Percentiles rank a stretch among this genome's conserved stretches.
phyloP scores from a whole-genome alignment of 2,113 vertebrate genomes.

The Bungarus multicinctus region DNA sequence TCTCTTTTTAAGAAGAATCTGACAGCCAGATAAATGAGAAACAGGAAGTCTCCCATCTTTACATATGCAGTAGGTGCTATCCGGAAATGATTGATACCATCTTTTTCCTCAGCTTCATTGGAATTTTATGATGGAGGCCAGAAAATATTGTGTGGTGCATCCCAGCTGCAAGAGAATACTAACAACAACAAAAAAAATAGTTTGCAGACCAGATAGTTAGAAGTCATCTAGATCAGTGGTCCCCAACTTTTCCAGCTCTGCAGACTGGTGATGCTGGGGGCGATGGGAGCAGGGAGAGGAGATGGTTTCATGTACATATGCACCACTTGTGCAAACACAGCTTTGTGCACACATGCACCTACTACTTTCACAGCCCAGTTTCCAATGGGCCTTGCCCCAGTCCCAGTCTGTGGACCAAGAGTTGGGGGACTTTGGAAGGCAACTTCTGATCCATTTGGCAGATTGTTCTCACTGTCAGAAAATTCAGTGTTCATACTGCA shows the following conservation, averaged over 20 bases:
- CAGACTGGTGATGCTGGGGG: not conserved
- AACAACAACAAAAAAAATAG: conserved; percentile 4
- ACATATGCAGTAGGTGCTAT: conserved; percentile 50
- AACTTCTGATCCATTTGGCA: too few relatives aligned
- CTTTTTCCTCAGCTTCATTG: conserved; percentile 65
- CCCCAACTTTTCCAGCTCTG: not conserved
- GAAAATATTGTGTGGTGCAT: conserved; percentile 44
- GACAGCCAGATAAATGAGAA: conserved; percentile 18
- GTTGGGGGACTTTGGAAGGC: too few relatives aligned
- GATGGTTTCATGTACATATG: not conserved
- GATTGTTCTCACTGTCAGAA: too few relatives aligned
- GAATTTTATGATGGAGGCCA: conserved; percentile 68
- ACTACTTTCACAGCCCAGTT: too few relatives aligned
- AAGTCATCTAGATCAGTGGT: too few relatives aligned
- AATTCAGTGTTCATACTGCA: not conserved
- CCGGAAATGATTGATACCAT: conserved; percentile 60
- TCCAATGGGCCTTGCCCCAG: too few relatives aligned
- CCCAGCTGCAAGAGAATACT: conserved; percentile 31
- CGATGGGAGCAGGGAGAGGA: not conserved
- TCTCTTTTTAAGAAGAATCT: not conserved
- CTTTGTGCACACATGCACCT: not conserved
- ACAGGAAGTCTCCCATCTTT: conserved; percentile 26
- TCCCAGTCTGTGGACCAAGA: too few relatives aligned
- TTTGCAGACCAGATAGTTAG: conserved; percentile 6
- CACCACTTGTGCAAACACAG: not conserved